Percentiles rank a stretch among this genome's conserved stretches.
phyloP scores from a whole-genome alignment of 1,140 invertebrate species.

The Drosophila arawakana region DNA sequence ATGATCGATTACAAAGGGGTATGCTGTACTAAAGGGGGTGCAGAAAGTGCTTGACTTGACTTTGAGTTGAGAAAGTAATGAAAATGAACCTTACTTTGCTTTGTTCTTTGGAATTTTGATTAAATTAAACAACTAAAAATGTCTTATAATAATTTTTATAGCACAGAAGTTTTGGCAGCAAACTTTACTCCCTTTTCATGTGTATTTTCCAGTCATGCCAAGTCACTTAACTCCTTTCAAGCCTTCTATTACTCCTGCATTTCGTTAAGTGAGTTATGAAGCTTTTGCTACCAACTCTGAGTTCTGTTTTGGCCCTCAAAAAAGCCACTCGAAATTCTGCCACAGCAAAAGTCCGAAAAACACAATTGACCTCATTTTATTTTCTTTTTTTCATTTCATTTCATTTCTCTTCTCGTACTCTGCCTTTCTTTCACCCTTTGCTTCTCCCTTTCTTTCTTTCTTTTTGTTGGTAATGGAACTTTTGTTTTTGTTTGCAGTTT shows the following conservation, averaged over 20 bases:
- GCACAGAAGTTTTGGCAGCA: no score
- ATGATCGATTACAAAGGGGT: background rate
- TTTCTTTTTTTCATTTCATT: constrained; percentile 23
- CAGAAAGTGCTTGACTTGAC: background rate
- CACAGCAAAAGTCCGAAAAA: constrained; percentile 12
- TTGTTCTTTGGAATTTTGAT: no score
- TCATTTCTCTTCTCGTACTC: constrained; percentile 1
- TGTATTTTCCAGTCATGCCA: constrained; percentile 5
- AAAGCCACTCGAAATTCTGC: constrained; percentile 34
- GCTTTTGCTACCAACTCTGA: constrained; percentile 14
- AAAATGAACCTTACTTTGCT: background rate
- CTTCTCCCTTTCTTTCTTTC: background rate
- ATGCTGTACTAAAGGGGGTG: background rate
- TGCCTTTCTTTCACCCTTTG: background rate
- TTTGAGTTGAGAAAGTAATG: background rate
- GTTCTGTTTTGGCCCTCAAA: constrained; percentile 14
- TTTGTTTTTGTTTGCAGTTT: constrained; percentile 59
- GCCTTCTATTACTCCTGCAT: background rate
- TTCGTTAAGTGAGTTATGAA: constrained; percentile 16
- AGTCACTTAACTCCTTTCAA: background rate
- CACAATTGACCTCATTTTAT: constrained; percentile 42
- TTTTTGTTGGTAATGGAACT: constrained; percentile 30
- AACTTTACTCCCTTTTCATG: no score
- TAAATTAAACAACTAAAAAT: no score
- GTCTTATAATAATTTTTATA: no score